phyloP scores from a whole-genome alignment of 2,113 vertebrate species.

The Boleophthalmus pectinirostris region DNA sequence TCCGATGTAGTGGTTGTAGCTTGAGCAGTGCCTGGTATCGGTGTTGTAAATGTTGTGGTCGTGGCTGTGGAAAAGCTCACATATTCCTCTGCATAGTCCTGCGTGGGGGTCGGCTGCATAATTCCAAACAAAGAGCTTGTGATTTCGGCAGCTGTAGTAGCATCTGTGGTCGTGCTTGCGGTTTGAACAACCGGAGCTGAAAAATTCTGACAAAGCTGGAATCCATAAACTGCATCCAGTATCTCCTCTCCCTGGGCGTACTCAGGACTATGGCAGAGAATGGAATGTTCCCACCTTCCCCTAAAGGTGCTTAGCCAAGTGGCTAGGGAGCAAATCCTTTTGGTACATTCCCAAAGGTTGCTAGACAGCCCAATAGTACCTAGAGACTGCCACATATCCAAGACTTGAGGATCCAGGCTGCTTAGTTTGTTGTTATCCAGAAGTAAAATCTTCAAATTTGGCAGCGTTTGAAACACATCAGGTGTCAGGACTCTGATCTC shows the following conservation, averaged over 20 bases:
- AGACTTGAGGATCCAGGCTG: constrained; percentile 87
- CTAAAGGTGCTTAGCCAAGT: constrained; percentile 94
- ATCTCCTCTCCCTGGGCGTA: constrained; percentile 99
- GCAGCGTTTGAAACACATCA: constrained; percentile 94
- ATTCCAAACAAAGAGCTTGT: constrained; percentile 89
- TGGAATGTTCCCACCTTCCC: constrained; percentile 97
- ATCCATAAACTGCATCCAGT: constrained; percentile 95
- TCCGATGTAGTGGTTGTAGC: constrained; percentile 74
- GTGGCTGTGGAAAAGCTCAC: constrained; percentile 89
- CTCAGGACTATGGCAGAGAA: constrained; percentile 94
- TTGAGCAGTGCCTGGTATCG: constrained; percentile 68
- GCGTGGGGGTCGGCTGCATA: constrained; percentile 91
- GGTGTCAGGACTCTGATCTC: constrained; percentile 91
- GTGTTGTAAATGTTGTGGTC: constrained; percentile 71
- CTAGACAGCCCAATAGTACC: constrained; percentile 90
- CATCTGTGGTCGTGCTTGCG: constrained; percentile 76
- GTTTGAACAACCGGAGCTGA: constrained; percentile 86
- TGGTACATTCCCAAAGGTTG: constrained; percentile 98
- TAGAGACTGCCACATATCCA: constrained; percentile 88
- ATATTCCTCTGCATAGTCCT: constrained; percentile 92
- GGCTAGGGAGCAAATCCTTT: constrained; percentile 93
- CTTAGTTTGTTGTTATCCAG: constrained; percentile 98
- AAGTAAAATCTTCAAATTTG: constrained; percentile 93
- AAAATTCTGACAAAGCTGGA: constrained; percentile 98
- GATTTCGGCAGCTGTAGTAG: constrained; percentile 72